Conservation (phyloP, 53 echinoderm and acorn worm species). For the Paelopatides confundens region DNA sequence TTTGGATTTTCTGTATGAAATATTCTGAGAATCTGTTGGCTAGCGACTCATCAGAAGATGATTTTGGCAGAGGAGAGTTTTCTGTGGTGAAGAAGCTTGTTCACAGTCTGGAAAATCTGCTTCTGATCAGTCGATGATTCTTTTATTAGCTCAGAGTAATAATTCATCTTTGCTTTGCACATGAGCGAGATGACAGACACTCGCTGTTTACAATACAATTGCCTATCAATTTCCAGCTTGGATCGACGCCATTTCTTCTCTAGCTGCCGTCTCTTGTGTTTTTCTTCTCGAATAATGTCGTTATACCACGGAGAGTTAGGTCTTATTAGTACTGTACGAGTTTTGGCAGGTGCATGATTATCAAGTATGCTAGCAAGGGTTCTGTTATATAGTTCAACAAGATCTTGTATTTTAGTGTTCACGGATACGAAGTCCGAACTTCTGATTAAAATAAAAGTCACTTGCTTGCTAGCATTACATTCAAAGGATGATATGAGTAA, state of each 20-base stretch:
- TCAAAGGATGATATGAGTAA: too few species aligned
- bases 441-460: too few species aligned
- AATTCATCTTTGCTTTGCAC: background rate
- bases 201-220: background rate
- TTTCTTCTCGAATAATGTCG: background rate
- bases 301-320: background rate
- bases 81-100: background rate
- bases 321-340: background rate
- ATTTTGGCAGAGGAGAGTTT: background rate
- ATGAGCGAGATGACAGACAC: background rate
- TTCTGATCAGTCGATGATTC: background rate
- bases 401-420: too few species aligned
- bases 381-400: too few species aligned
- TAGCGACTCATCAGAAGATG: background rate
- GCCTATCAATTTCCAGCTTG: background rate
- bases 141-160: background rate
- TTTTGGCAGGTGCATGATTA: background rate
- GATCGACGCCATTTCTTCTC: background rate
- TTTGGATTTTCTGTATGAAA: background rate
- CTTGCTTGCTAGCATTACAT: too few species aligned
- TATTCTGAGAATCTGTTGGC: background rate
- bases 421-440: too few species aligned
- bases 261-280: background rate
- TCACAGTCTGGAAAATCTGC: background rate
- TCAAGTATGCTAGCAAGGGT: too few species aligned